phyloP scores from a whole-genome alignment of 2,113 vertebrate genomes.

The Lanius ludovicianus region DNA sequence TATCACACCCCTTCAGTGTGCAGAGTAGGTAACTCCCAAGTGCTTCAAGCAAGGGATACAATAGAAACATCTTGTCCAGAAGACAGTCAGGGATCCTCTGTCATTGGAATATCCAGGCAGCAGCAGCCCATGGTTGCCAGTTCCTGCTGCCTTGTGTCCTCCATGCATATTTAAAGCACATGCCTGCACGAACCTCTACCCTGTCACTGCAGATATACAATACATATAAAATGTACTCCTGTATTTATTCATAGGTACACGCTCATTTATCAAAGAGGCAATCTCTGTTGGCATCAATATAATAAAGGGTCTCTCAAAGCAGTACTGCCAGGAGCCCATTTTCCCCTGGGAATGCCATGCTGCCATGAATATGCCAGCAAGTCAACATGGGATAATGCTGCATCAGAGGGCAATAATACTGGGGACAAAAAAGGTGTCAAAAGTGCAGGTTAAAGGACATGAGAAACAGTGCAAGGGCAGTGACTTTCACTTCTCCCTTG shows the following conservation, averaged over 20 bases:
- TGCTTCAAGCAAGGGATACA: background rate
- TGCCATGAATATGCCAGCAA: conserved; percentile 26
- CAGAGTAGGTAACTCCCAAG: background rate
- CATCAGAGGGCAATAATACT: conserved; percentile 18
- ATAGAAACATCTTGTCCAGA: background rate
- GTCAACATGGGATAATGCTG: conserved; percentile 23
- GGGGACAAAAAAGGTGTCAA: background rate
- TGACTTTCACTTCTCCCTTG: background rate
- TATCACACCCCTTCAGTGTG: background rate
- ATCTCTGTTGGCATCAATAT: conserved; percentile 44
- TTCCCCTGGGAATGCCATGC: background rate
- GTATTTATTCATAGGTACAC: conserved; percentile 61
- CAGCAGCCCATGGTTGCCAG: background rate
- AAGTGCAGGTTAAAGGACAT: background rate
- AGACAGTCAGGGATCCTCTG: background rate
- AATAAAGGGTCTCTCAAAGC: conserved; percentile 46
- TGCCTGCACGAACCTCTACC: background rate
- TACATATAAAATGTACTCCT: conserved; percentile 49
- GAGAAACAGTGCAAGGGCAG: background rate
- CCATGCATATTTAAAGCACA: conserved; percentile 40
- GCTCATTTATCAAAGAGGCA: conserved; percentile 51
- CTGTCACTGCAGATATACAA: conserved; percentile 41
- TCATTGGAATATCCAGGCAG: background rate
- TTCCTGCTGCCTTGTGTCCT: background rate
- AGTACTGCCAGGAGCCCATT: background rate